Base-by-base conservation (phyloP, 2,888 invertebrate species). In the Folsomia manolachei region DNA sequence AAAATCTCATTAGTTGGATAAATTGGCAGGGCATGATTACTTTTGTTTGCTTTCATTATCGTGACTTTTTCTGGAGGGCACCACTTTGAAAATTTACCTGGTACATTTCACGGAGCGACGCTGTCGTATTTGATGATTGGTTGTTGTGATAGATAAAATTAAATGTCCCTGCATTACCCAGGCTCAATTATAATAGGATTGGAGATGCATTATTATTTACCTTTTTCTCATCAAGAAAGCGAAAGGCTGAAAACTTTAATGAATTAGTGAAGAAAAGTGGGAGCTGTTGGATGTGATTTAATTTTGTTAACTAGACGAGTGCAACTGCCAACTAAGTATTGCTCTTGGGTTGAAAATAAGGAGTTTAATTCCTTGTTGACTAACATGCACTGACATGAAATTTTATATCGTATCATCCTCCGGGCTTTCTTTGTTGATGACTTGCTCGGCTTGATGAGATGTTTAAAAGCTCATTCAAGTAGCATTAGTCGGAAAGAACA, bases 1-100 rank as follows among this genome's bases (percentile, higher is more conserved):
- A 66, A 23, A 27, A 51, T 51, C 23, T 66, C 65, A 66, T 66
- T 66, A 66, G n/a, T 51, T 21, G 7, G 64, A 27, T 7, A 64
- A 27, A 64, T 26, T 21, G 64, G 64, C 11, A 19, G 51, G 9
- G 23, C 21, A 56, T 56, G 18, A 21, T 56, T 51, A 18, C 18
- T 51, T n/a, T n/a, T n/a, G n/a, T n/a, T n/a, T n/a, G n/a, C n/a
- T n/a, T 4, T 56, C 56, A 56, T 56, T 56, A 39, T 14, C 7
- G n/a, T n/a, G n/a, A n/a, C n/a, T n/a, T n/a, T n/a, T 4, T 56
- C 56, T 56, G 18, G 56, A 56, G 56, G 56, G 56, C 56, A 56
- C 56, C 4, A n/a, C n/a, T n/a, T n/a, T n/a, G n/a, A n/a, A n/a
- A n/a, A 56, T 56, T 56, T n/a, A 56, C 56, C 39, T 56, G 11